Evolutionary conservation across 2,888 invertebrate species (phyloP).

Genomic region (Drepana falcataria): DNA sequence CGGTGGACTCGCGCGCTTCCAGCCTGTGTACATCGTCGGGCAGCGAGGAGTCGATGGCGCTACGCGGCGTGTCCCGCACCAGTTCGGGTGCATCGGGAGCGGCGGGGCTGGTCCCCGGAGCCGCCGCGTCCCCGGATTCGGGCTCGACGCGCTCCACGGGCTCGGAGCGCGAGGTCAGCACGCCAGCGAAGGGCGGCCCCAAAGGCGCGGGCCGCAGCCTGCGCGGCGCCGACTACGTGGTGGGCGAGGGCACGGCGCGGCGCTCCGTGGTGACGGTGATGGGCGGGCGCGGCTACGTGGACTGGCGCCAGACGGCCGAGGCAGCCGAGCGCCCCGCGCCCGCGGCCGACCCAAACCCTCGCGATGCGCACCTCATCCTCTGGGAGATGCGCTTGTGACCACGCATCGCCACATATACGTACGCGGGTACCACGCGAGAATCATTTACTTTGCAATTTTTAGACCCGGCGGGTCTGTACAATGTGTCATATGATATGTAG

Average conservation of each 20-base stretch:
- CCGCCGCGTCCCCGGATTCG: slow-evolving; percentile 67
- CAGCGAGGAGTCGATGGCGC: slow-evolving; percentile 90
- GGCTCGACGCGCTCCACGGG: slow-evolving; percentile 59
- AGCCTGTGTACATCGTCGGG: slow-evolving; percentile 90
- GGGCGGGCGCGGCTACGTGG: slow-evolving; percentile 93
- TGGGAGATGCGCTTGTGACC: slow-evolving; percentile 85
- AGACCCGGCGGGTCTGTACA: slow-evolving; percentile 20
- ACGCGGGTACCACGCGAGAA: slow-evolving; percentile 21
- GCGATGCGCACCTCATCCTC: slow-evolving; percentile 92
- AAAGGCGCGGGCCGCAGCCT: slow-evolving; percentile 60
- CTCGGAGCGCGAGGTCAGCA: slow-evolving; percentile 53
- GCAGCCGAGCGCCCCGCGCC: slow-evolving; percentile 75
- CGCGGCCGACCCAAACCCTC: slow-evolving; percentile 85
- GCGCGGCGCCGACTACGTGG: slow-evolving; percentile 61
- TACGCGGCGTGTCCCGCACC: slow-evolving; percentile 85
- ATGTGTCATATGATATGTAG: slow-evolving; percentile 50
- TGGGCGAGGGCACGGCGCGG: slow-evolving; percentile 72
- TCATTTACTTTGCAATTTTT: slow-evolving; percentile 8
- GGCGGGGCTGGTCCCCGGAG: slow-evolving; percentile 75
- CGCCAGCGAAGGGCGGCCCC: slow-evolving; percentile 15
- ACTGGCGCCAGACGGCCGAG: slow-evolving; percentile 88
- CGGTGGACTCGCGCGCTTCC: slow-evolving; percentile 90
- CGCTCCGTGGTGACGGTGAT: slow-evolving; percentile 90
- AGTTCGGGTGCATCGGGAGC: slow-evolving; percentile 86
- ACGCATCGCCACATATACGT: slow-evolving; percentile 6